A percentile compares a stretch with the other conserved stretches of the same genome.
phyloP scores from a whole-genome alignment of 2,113 vertebrate genomes.

The Calidris pygmaea region DNA sequence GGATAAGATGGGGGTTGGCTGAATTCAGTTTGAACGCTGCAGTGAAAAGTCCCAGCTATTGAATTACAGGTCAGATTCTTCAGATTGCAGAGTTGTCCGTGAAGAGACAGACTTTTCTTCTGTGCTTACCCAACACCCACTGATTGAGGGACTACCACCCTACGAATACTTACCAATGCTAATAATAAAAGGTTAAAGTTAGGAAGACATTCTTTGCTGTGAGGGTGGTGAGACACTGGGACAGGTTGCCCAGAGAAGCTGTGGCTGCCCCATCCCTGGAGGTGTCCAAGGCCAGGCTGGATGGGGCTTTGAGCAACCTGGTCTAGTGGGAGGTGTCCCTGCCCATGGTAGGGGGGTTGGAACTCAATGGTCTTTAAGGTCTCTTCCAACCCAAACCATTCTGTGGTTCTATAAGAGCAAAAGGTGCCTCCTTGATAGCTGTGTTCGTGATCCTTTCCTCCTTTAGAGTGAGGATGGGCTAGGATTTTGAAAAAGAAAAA shows the following conservation, averaged over 20 bases:
- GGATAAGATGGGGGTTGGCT: neutral
- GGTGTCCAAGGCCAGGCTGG: too few species aligned
- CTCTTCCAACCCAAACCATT: too few species aligned
- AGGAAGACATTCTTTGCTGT: too few species aligned
- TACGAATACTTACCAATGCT: neutral
- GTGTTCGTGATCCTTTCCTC: neutral
- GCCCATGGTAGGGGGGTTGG: neutral
- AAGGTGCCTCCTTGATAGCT: neutral
- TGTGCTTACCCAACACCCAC: neutral
- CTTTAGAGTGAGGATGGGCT: neutral
- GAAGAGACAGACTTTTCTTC: neutral
- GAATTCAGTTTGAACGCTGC: neutral
- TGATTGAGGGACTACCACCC: neutral
- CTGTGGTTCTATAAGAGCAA: neutral
- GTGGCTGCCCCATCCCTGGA: too few species aligned
- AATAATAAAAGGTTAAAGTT: neutral
- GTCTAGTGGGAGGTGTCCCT: too few species aligned
- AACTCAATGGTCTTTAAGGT: neutral
- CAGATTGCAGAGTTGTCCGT: neutral
- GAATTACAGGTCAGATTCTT: conserved; percentile 24
- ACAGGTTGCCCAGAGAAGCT: too few species aligned
- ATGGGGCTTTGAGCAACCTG: too few species aligned
- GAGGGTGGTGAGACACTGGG: too few species aligned
- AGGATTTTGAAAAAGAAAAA: neutral
- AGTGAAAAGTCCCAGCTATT: neutral